Evolutionary conservation across 2,113 vertebrate species (phyloP).

Genomic region (Vulpes ferrilata): DNA sequence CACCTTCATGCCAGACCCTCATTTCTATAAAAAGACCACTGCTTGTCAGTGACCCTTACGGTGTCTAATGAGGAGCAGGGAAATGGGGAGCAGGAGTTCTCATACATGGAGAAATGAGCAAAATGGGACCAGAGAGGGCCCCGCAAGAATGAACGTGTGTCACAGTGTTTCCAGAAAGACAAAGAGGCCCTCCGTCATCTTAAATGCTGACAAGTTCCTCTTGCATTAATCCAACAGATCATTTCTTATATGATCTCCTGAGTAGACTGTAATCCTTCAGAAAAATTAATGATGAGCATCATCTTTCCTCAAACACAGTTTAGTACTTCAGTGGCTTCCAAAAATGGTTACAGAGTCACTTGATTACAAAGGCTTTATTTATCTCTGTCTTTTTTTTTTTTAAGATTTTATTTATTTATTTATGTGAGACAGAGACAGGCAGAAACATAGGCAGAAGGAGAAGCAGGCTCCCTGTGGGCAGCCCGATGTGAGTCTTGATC

Average conservation of each 20-base stretch:
- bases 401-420: no score
- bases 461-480: no score
- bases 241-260: neutral
- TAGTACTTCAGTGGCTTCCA: neutral
- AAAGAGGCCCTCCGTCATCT: neutral
- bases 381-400: no score
- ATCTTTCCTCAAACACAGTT: neutral
- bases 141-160: rapidly evolving
- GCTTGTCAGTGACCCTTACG: constrained; percentile 71
- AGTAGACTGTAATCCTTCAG: neutral
- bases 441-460: no score
- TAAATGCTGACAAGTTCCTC: neutral
- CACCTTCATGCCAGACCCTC: constrained; percentile 56
- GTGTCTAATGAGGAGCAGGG: constrained; percentile 68
- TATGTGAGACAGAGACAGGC: no score
- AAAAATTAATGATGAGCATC: neutral
- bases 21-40: constrained; percentile 47
- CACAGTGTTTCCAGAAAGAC: neutral
- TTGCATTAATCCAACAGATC: neutral
- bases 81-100: neutral
- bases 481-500: no score
- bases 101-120: neutral
- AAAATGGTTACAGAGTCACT: neutral
- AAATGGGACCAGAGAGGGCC: neutral
- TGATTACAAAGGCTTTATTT: no score